phyloP scores from a whole-genome alignment of 2,113 vertebrate genomes.

The Lepus timidus region DNA sequence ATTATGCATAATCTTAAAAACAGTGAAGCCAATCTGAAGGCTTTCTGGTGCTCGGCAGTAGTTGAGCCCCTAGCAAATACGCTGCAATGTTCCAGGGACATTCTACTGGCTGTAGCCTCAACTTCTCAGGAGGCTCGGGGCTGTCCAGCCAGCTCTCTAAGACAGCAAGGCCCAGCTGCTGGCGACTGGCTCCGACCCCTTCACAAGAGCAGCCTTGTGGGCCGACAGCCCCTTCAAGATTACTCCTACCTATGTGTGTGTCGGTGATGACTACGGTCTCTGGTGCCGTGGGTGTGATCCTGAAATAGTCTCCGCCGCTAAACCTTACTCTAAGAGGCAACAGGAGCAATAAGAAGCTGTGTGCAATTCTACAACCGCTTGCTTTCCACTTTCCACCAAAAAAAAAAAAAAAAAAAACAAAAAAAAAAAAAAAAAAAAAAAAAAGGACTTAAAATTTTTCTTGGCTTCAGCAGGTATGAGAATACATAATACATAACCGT shows the following conservation, averaged over 20 bases:
- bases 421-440: too few relatives aligned
- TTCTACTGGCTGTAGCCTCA: not conserved
- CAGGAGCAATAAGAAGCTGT: conserved; percentile 40
- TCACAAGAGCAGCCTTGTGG: not conserved
- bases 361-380: conserved; percentile 23
- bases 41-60: not conserved
- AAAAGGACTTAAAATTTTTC: conserved; percentile 5
- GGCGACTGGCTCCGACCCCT: not conserved
- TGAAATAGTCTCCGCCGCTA: conserved; percentile 47
- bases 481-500: conserved; percentile 23
- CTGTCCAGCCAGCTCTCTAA: not conserved
- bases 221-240: not conserved
- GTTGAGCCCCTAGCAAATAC: not conserved
- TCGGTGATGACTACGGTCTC: conserved; percentile 26
- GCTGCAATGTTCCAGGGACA: not conserved
- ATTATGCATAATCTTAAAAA: not conserved
- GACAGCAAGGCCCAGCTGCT: not conserved
- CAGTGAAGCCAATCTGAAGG: not conserved
- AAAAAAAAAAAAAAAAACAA: not conserved
- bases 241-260: not conserved
- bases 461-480: conserved; percentile 11
- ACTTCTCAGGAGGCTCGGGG: not conserved
- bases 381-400: conserved; percentile 27
- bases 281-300: conserved; percentile 35
- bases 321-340: conserved; percentile 56